Conservation (phyloP, 2,113 vertebrate genomes). For the Hemichromis elongatus region DNA sequence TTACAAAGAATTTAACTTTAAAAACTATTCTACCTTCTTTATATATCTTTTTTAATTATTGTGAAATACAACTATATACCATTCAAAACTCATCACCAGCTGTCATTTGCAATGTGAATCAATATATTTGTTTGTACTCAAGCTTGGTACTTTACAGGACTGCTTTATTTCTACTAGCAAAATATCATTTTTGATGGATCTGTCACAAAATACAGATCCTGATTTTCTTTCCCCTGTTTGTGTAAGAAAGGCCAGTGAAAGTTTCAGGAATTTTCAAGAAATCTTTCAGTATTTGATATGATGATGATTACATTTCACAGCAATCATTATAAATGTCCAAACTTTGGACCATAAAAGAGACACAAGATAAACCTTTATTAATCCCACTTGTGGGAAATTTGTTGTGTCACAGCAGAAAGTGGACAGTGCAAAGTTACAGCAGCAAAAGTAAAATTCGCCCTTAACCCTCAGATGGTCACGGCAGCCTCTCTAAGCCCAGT, state of each 20-base stretch:
- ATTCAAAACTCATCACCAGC: neutral
- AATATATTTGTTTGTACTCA: neutral
- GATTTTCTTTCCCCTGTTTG: neutral
- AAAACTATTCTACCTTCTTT: neutral
- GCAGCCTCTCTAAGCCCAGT: neutral
- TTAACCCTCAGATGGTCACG: neutral
- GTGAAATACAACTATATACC: neutral
- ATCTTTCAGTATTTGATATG: neutral
- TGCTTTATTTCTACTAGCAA: neutral
- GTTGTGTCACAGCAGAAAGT: neutral
- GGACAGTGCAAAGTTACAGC: neutral
- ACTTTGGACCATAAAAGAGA: neutral
- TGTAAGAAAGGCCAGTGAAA: rapidly evolving
- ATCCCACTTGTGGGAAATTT: neutral
- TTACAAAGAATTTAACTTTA: neutral
- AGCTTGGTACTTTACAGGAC: neutral
- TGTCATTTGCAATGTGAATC: neutral
- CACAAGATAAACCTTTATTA: neutral
- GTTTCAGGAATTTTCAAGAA: neutral
- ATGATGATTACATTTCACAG: neutral
- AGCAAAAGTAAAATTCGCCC: neutral
- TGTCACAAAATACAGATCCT: neutral
- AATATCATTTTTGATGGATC: neutral
- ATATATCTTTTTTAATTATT: neutral
- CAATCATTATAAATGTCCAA: neutral